phyloP scores from a whole-genome alignment of 1,140 invertebrate species.

The fruit fly (Drosophila melanogaster) region DNA sequence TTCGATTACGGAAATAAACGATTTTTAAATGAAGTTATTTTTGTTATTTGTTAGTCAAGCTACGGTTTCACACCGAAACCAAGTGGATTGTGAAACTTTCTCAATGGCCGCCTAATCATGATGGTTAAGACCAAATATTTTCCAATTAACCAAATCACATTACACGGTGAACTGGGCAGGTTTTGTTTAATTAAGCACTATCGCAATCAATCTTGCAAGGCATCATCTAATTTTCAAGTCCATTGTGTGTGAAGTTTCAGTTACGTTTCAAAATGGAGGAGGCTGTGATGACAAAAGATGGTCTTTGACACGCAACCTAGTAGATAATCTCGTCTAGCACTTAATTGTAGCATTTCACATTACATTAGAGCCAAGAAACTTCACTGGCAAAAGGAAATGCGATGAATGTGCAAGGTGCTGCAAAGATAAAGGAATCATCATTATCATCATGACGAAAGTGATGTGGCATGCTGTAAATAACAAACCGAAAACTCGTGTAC shows the following conservation, averaged over 20 bases:
- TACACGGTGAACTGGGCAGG: slow-evolving; percentile 6
- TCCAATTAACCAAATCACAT: not conserved
- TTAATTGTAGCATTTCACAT: slow-evolving; percentile 46
- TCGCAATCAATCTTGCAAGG: slow-evolving; percentile 16
- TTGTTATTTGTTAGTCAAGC: no score
- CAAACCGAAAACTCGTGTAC: not conserved
- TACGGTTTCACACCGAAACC: not conserved
- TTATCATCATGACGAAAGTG: not conserved
- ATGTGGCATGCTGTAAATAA: slow-evolving; percentile 16
- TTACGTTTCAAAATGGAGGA: no score
- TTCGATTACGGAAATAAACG: no score
- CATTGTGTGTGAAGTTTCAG: slow-evolving; percentile 5
- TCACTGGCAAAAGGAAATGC: not conserved
- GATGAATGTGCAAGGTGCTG: slow-evolving; percentile 7
- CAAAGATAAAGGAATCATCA: slow-evolving; percentile 17
- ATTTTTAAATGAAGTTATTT: no score
- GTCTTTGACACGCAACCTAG: slow-evolving; percentile 10
- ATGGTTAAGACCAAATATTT: not conserved
- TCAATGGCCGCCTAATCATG: not conserved
- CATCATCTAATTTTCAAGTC: slow-evolving; percentile 17
- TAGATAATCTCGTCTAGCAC: slow-evolving; percentile 45
- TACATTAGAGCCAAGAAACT: not conserved
- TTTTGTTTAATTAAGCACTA: slow-evolving; percentile 26
- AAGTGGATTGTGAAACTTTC: not conserved
- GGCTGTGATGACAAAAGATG: not conserved